Base-by-base conservation (phyloP, 1,140 invertebrate genomes). In the Sarcophaga peregrina region DNA sequence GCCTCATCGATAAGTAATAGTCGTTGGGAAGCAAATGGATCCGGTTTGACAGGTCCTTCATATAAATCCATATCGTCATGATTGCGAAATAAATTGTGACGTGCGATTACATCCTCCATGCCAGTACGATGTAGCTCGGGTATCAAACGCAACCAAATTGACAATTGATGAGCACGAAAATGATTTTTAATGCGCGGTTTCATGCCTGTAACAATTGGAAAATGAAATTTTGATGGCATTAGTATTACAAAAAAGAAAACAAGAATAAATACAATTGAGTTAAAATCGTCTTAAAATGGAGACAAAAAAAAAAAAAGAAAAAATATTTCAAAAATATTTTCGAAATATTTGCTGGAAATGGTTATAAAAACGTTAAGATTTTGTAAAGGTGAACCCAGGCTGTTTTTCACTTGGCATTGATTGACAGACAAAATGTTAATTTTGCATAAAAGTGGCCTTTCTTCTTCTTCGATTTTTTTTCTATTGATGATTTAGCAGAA, bases 141-240 rank as follows among this genome's bases (percentile, higher is more conserved):
- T 73, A 99, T 96, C 9, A 98, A 92, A 58, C 97, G 94, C 13
- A 97, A 91, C 98, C 98, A 99, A 74, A 99, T 96, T 6, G 97
- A 98, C 25, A 98, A 92, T 87, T 98, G 97, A 91, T 97, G 96
- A 13, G 97, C 97, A 37, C 97, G 93, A 91, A 97, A 98, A 90
- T 98, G 98, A 91, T 98, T 97, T 88, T 97, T 97, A 91, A 97
- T 94, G 86, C 95, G 94, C 3, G 96, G 96, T 91, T 97, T 97
- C 93, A 96, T 95, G 82, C 96, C 96, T 97, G 3, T 91, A 91
- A 83, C 37, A 83, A 46, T 48, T 73, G 13, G 13, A 20, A 81
- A 75, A 85, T 83, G 82, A 89, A 89, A 86, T 84, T 80, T 84
- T 37, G 25, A 83, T 82, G 50, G 83, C 62, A 17, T 20, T 54